A percentile compares a stretch with the other conserved stretches of the same genome.
These are phyloP conservation scores for Phalangium opilio DNA, from an alignment of 2,888 invertebrate species.

Conservation along the genomic window DNA sequence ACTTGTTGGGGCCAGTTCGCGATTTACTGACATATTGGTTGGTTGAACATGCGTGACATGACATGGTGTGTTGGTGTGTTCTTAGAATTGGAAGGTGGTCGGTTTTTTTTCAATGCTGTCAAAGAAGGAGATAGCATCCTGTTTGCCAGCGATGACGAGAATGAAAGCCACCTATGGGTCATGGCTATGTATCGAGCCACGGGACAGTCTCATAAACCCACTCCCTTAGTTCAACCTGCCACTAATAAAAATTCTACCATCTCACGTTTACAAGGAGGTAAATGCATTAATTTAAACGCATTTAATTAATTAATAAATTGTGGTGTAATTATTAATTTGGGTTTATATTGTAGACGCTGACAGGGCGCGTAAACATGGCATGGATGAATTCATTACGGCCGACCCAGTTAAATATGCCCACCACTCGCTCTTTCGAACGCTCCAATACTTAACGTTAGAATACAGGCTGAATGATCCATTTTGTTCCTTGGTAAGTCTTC, in stretches of 20 bases:
- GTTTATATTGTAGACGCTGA: constrained; percentile 62
- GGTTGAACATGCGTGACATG: too few species aligned
- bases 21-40: too few species aligned
- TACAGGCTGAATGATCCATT: constrained; percentile 95
- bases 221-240: constrained; percentile 60
- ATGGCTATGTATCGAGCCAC: constrained; percentile 99
- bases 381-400: constrained; percentile 99
- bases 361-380: constrained; percentile 92
- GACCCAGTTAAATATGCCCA: constrained; percentile 96
- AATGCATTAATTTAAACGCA: too few species aligned
- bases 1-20: too few species aligned
- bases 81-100: constrained; percentile 73
- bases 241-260: constrained; percentile 65
- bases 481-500: constrained; percentile 81
- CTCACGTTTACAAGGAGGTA: constrained; percentile 78
- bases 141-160: constrained; percentile 91
- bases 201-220: constrained; percentile 97
- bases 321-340: too few species aligned
- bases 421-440: constrained; percentile 71
- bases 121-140: constrained; percentile 95
- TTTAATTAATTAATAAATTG: too few species aligned
- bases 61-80: too few species aligned
- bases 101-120: constrained; percentile 96
- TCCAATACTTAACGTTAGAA: constrained; percentile 85
- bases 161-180: constrained; percentile 96